A percentile compares a stretch with the other conserved stretches of the same genome.
Evolutionary conservation across 2,797 vertebrate genomes (phyloP).

Genomic region (Acipenser ruthenus): DNA sequence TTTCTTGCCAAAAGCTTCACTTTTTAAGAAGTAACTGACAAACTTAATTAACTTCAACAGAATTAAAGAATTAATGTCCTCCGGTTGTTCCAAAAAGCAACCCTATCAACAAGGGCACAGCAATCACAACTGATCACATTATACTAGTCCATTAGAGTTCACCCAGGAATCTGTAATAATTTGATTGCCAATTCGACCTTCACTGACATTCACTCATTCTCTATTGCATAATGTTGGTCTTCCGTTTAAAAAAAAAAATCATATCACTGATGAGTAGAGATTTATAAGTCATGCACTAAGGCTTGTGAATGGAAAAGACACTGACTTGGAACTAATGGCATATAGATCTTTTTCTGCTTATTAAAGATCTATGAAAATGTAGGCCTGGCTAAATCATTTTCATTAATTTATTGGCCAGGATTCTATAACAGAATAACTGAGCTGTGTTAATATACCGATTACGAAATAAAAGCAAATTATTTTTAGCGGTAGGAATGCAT

Average conservation of each 20-base stretch:
- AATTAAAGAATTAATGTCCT: neutral
- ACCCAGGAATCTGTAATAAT: constrained; percentile 45
- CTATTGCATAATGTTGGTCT: constrained; percentile 33
- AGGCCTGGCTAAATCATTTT: constrained; percentile 31
- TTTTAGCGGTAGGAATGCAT: too few relatives aligned
- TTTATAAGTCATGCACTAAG: constrained; percentile 46
- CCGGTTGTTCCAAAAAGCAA: constrained; percentile 31
- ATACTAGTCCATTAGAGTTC: constrained; percentile 36
- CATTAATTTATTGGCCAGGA: constrained; percentile 35
- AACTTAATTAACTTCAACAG: neutral
- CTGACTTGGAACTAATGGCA: constrained; percentile 41
- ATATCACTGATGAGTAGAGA: constrained; percentile 44
- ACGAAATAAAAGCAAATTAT: neutral
- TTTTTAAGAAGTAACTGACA: neutral
- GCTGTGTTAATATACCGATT: constrained; percentile 23
- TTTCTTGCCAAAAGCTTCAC: too few relatives aligned
- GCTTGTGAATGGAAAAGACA: constrained; percentile 40
- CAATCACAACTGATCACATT: constrained; percentile 40
- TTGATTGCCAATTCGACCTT: constrained; percentile 47
- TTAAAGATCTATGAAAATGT: constrained; percentile 39
- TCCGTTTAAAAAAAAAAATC: constrained; percentile 37
- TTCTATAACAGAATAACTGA: constrained; percentile 21
- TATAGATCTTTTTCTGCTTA: constrained; percentile 30
- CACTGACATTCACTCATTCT: constrained; percentile 44
- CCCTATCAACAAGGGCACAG: constrained; percentile 34